Percentiles rank a stretch among this genome's conserved stretches.
phyloP scores from a whole-genome alignment of 2,797 vertebrate genomes.

The Babyrousa celebensis region DNA sequence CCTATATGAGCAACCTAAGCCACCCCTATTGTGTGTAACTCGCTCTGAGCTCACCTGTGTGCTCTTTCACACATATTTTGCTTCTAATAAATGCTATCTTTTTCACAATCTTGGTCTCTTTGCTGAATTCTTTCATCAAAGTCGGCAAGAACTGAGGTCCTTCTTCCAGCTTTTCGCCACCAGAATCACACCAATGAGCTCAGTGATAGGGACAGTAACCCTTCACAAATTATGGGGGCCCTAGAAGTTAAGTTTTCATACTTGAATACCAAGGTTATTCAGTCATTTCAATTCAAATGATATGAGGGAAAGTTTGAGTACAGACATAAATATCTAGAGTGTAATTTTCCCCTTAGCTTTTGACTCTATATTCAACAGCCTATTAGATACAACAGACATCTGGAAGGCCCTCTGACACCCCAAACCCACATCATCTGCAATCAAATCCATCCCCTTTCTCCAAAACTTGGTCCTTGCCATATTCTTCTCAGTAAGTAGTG shows the following conservation, averaged over 20 bases:
- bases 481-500: not conserved
- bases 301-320: not conserved
- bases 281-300: slow-evolving; percentile 33
- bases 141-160: too few relatives aligned
- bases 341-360: not conserved
- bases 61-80: too few relatives aligned
- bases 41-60: too few relatives aligned
- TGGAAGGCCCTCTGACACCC: not conserved
- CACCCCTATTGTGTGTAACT: too few relatives aligned
- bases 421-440: slow-evolving; percentile 20
- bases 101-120: too few relatives aligned
- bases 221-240: not conserved
- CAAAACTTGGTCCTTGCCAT: not conserved
- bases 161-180: too few relatives aligned
- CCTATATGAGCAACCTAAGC: too few relatives aligned
- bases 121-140: too few relatives aligned
- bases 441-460: not conserved
- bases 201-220: not conserved
- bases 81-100: too few relatives aligned
- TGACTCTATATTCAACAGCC: not conserved
- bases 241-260: not conserved
- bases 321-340: not conserved
- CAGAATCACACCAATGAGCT: not conserved
- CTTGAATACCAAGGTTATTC: not conserved
- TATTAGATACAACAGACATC: not conserved